These are phyloP conservation scores for Corvus cornix DNA, from an alignment of 2,113 vertebrate species.

Conservation along the genomic window DNA sequence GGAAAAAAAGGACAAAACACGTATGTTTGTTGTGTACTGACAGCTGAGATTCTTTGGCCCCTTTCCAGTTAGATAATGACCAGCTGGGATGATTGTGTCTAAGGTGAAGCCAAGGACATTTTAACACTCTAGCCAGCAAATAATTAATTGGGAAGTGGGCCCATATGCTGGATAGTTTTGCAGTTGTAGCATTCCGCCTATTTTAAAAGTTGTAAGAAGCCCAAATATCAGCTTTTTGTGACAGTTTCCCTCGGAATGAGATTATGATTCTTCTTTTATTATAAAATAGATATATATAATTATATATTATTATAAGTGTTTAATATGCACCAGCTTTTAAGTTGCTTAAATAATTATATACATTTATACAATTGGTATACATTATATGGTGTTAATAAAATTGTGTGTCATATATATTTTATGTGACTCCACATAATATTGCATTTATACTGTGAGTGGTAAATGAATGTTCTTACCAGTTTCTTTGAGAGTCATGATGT, in stretches of 20 bases:
- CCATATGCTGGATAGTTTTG: conserved; percentile 32
- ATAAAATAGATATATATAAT: too few relatives aligned
- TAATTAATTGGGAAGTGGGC: conserved; percentile 62
- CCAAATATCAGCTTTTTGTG: neutral
- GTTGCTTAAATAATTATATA: neutral
- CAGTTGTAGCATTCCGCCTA: conserved; percentile 9
- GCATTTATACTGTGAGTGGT: neutral
- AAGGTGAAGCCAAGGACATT: conserved; percentile 72
- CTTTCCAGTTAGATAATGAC: conserved; percentile 68
- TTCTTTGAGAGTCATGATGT: neutral
- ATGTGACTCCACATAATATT: neutral
- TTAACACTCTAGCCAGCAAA: conserved; percentile 56
- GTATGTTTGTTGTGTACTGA: conserved; percentile 22
- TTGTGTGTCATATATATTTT: neutral
- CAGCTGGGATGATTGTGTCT: conserved; percentile 66
- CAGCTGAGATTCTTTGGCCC: conserved; percentile 57
- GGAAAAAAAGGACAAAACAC: neutral
- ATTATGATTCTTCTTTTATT: neutral
- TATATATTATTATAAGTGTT: neutral
- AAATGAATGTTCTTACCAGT: neutral
- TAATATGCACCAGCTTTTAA: neutral
- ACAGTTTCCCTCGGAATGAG: neutral
- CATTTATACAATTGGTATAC: neutral
- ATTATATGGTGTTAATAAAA: neutral
- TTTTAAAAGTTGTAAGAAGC: conserved; percentile 4